These are phyloP conservation scores for Drosophila neocordata DNA, from an alignment of 1,140 invertebrate genomes.

Conservation along the genomic window DNA sequence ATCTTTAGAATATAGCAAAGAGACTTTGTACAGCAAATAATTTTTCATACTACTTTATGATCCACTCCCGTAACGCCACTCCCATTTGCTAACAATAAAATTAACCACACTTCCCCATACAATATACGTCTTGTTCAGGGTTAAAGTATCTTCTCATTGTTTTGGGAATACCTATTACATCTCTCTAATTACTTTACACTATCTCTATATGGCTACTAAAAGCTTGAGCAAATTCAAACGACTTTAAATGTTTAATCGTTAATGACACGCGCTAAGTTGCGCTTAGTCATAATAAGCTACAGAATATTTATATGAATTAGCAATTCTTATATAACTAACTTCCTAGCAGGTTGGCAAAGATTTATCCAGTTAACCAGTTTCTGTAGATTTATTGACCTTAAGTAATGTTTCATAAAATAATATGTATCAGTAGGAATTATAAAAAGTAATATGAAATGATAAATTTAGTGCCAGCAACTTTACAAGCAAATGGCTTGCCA, in stretches of 20 bases:
- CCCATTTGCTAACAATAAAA: not conserved
- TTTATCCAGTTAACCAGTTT: not conserved
- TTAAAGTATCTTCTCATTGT: constrained; percentile 36
- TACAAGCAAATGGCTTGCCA: no score
- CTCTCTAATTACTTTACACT: not conserved
- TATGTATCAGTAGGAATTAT: no score
- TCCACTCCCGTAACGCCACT: constrained; percentile 2
- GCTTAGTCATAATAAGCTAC: not conserved
- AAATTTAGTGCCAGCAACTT: no score
- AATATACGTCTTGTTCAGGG: constrained; percentile 49
- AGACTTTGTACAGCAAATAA: constrained; percentile 48
- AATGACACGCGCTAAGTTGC: not conserved
- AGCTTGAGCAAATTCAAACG: not conserved
- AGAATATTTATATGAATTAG: not conserved
- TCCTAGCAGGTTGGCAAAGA: not conserved
- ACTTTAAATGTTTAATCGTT: not conserved
- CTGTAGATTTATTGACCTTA: not conserved
- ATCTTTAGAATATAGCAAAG: constrained; percentile 50
- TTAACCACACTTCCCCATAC: constrained; percentile 43
- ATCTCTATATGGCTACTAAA: not conserved
- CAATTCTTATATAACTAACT: not conserved
- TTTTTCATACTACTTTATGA: constrained; percentile 16
- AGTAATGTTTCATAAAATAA: no score
- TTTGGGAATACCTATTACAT: constrained; percentile 10
- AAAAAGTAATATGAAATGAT: no score